Percentiles rank a stretch among this genome's conserved stretches.
These are phyloP conservation scores for Elephantulus edwardii DNA, from an alignment of 2,113 vertebrate genomes.

Conservation along the genomic window DNA sequence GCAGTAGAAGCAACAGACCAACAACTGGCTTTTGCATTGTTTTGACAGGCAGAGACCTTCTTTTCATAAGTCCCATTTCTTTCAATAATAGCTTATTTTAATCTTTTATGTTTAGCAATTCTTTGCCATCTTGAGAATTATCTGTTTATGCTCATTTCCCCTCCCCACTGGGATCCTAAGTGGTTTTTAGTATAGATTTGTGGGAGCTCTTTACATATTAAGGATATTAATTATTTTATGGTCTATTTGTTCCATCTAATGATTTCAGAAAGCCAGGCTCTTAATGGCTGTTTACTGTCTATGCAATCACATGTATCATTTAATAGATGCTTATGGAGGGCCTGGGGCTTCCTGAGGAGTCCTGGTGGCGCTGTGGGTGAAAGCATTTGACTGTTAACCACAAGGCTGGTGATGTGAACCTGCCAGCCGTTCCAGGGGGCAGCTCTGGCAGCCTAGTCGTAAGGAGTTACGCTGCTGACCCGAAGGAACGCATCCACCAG, in stretches of 20 bases:
- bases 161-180: background rate
- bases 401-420: no score
- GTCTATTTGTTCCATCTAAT: background rate
- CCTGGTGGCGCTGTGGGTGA: no score
- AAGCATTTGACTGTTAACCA: no score
- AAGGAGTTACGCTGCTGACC: no score
- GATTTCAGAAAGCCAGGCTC: background rate
- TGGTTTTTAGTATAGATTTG: slow-evolving; percentile 13
- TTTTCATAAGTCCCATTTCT: no score
- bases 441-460: no score
- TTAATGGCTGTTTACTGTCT: background rate
- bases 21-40: no score
- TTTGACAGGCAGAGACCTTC: no score
- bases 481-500: no score
- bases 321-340: background rate
- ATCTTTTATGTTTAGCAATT: background rate
- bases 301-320: background rate
- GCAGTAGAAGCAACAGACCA: no score
- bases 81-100: background rate
- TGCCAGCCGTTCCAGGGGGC: no score
- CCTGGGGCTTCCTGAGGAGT: no score
- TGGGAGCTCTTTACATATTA: slow-evolving; percentile 25
- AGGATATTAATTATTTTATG: background rate
- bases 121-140: background rate
- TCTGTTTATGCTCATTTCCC: background rate